Base-by-base conservation (phyloP, 2,888 invertebrate genomes). In the Ferdinandea cuprea region DNA sequence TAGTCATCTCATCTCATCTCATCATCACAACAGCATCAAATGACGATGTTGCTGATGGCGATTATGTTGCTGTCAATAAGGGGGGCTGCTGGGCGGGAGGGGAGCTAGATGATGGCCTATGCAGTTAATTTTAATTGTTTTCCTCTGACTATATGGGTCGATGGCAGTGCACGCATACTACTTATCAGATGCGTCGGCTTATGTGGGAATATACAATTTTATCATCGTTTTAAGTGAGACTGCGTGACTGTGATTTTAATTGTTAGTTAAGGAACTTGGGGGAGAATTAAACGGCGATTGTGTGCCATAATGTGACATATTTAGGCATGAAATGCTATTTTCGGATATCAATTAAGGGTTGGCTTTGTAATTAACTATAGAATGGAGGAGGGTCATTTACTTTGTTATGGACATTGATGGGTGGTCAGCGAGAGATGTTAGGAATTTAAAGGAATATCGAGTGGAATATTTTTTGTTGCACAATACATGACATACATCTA, bases 1-100 rank as follows among this genome's bases (percentile, higher is more conserved):
- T 76, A 58, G 69, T 81, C 80, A 81, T 59, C 76, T 69, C 77
- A 52, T 81, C 69, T 81, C 80, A 81, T 59, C 76, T 69, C 77
- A 52, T 81, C 69, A 69, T 81, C 77, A 81, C 80, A 68, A n/a
- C 52, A 72, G 40, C 56, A 48, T 69, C 66, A 79, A 50, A 76
- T 50, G 80, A 71, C 52, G 61, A 76, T 77, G 81, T 81, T 81
- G 81, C 71, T 71, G 54, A 65, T 28, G 69, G 56, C 76, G 65
- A 50, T 74, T 69, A 69, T 63, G 76, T 63, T 76, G 61, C 74
- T 61, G 59, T 73, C 78, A 74, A 46, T 80, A 37, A 37, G 32
- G 37, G 61, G 52, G 28, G 8, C 7, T 5, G 40, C 3, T 28
- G 30, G 48, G 54, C 46, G 65, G 46, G 40, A 46, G 69, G 21